phyloP scores from a whole-genome alignment of 2,888 invertebrate species.

The Hypolimnas misippus region DNA sequence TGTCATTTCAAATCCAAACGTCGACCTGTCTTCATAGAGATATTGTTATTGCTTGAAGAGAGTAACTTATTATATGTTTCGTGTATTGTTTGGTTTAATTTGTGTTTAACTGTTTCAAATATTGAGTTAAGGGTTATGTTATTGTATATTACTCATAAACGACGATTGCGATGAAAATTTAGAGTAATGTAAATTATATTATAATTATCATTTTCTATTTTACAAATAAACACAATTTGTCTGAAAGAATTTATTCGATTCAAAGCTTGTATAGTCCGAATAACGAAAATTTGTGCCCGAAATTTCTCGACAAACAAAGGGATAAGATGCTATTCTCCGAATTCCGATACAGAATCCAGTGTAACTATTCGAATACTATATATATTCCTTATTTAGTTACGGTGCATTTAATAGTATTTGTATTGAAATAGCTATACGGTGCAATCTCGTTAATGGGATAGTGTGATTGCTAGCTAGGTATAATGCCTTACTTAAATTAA shows the following conservation, averaged over 20 bases:
- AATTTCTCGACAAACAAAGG: conserved; percentile 44
- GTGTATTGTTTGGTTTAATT: background rate
- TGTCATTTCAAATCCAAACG: conserved; percentile 53
- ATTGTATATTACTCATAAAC: too few relatives aligned
- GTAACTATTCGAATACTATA: conserved; percentile 27
- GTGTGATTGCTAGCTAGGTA: conserved; percentile 17
- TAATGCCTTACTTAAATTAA: conserved; percentile 18
- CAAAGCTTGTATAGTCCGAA: conserved; percentile 25
- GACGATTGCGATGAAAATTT: too few relatives aligned
- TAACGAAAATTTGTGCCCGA: conserved; percentile 35
- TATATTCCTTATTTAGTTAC: conserved; percentile 30
- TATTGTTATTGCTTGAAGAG: conserved; percentile 20
- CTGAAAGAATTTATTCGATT: conserved; percentile 11
- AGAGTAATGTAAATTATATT: too few relatives aligned
- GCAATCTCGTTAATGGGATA: conserved; percentile 26
- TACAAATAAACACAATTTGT: background rate
- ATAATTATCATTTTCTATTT: too few relatives aligned
- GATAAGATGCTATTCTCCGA: conserved; percentile 40
- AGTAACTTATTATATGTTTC: conserved; percentile 14
- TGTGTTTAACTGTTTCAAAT: background rate
- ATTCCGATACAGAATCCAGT: conserved; percentile 41
- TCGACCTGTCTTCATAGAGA: conserved; percentile 37
- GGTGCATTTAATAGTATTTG: conserved; percentile 28
- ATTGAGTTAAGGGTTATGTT: background rate
- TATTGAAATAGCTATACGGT: conserved; percentile 27